A percentile compares a stretch with the other conserved stretches of the same genome.
These are phyloP conservation scores for Diorhabda elongata DNA, from an alignment of 1,140 invertebrate genomes.

Conservation along the genomic window DNA sequence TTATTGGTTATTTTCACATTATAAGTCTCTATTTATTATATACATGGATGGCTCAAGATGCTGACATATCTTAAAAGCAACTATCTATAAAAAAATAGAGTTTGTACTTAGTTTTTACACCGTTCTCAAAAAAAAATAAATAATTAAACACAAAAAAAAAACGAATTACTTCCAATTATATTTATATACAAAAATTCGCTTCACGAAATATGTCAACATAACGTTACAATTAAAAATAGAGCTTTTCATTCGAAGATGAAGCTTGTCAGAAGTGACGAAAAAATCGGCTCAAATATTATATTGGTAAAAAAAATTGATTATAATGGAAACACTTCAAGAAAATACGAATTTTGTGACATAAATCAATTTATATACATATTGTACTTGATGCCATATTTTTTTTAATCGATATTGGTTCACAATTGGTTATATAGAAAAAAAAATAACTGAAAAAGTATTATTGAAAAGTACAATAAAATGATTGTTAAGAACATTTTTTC, in stretches of 20 bases:
- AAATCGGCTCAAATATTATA: neutral
- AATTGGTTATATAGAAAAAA: neutral
- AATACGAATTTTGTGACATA: neutral
- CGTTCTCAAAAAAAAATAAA: neutral
- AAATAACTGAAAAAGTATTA: neutral
- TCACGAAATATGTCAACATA: slow-evolving; percentile 16
- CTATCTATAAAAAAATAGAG: slow-evolving; percentile 41
- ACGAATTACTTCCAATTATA: neutral
- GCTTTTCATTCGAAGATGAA: slow-evolving; percentile 1
- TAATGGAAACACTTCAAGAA: neutral
- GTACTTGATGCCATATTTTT: neutral
- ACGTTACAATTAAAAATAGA: slow-evolving; percentile 1
- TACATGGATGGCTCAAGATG: slow-evolving; percentile 37
- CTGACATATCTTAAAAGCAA: slow-evolving; percentile 38
- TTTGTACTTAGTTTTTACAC: slow-evolving; percentile 30
- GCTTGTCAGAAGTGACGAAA: neutral
- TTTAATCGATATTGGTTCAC: neutral
- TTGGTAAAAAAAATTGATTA: slow-evolving; percentile 4
- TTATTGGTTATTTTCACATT: slow-evolving; percentile 42
- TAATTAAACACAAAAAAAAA: neutral
- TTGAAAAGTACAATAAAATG: too few relatives aligned
- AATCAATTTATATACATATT: neutral
- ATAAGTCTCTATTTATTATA: slow-evolving; percentile 24
- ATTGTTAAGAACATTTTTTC: too few relatives aligned
- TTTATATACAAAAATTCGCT: neutral